A percentile compares a stretch with the other conserved stretches of the same genome.
Conservation (phyloP, 2,113 vertebrate species). For the Micromys minutus region DNA sequence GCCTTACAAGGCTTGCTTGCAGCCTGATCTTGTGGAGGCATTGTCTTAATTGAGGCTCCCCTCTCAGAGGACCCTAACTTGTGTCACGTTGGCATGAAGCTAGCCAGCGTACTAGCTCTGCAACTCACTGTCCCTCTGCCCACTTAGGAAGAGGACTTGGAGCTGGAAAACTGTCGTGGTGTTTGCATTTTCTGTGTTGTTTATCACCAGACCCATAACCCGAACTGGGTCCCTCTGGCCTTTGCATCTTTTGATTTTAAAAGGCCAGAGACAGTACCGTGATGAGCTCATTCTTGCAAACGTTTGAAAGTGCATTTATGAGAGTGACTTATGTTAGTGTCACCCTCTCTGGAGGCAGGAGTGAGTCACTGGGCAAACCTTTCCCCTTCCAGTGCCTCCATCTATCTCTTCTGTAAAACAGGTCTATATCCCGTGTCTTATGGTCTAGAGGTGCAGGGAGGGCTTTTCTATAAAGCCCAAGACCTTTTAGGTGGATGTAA, state of each 20-base stretch:
- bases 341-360: not conserved
- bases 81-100: not conserved
- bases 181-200: not conserved
- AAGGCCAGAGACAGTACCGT: not conserved
- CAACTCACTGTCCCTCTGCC: not conserved
- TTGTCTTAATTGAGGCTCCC: not conserved
- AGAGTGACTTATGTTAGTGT: not conserved
- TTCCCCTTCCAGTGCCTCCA: not conserved
- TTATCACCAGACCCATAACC: not conserved
- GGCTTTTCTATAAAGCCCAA: not conserved
- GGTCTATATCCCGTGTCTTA: not conserved
- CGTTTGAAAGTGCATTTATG: not conserved
- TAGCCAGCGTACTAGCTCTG: not conserved
- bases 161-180: not conserved
- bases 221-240: not conserved
- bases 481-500: not conserved
- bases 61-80: not conserved
- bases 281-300: not conserved
- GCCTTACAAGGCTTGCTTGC: not conserved
- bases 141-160: not conserved
- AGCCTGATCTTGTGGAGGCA: not conserved
- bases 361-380: not conserved
- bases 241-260: not conserved
- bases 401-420: constrained; percentile 29
- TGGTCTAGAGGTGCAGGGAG: not conserved